Percentiles rank a stretch among this genome's conserved stretches.
Conservation (phyloP, 2,888 invertebrate genomes). For the Molorchus minor region DNA sequence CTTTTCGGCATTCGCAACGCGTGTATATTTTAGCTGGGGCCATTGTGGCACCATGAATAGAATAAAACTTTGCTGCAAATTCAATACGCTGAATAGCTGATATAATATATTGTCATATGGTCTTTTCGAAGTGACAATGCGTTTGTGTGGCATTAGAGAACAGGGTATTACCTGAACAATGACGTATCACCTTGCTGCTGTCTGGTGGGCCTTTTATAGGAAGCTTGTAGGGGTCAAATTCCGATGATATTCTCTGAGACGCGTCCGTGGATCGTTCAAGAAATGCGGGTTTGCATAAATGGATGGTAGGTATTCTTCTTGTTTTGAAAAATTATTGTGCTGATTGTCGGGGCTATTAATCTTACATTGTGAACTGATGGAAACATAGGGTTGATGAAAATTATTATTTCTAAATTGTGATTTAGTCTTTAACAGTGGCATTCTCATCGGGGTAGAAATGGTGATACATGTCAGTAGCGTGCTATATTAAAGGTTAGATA, state of each 20-base stretch:
- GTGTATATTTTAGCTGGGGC: conserved; percentile 62
- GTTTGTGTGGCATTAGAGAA: conserved; percentile 55
- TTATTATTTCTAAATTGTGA: no score
- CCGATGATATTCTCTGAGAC: conserved; percentile 21
- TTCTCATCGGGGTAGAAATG: no score
- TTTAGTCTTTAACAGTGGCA: no score
- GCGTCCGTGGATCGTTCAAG: conserved; percentile 10
- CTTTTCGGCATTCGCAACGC: conserved; percentile 63
- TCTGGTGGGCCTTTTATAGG: conserved; percentile 24
- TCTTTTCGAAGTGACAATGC: conserved; percentile 62
- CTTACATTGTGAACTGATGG: conserved; percentile 4
- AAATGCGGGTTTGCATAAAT: conserved; percentile 19
- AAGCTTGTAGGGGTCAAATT: conserved; percentile 15
- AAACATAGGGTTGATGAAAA: conserved; percentile 7
- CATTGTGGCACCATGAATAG: conserved; percentile 54
- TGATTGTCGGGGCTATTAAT: conserved; percentile 25
- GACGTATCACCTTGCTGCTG: conserved; percentile 4
- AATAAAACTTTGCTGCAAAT: conserved; percentile 62
- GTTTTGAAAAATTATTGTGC: conserved; percentile 27
- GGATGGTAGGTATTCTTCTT: conserved; percentile 15
- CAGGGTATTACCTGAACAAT: conserved; percentile 43
- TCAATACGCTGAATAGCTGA: conserved; percentile 61
- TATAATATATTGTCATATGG: conserved; percentile 64
- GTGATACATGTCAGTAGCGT: no score
- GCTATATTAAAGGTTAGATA: no score